Base-by-base conservation (phyloP, 1,140 invertebrate genomes). In the Zeugodacus cucurbitae region DNA sequence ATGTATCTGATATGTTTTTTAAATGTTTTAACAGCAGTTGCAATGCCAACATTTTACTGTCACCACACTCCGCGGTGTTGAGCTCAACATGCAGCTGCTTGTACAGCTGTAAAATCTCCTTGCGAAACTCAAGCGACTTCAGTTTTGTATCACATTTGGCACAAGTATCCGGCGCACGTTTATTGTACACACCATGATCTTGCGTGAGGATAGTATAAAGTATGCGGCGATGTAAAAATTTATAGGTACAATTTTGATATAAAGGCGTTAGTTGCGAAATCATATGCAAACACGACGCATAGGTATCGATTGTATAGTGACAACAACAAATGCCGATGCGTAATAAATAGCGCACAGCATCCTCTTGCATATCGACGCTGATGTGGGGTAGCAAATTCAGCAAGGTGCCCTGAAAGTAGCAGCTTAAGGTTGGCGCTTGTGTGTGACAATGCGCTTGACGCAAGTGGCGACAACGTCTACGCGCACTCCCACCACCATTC, bases 181-280 rank as follows among this genome's bases (percentile, higher is more conserved):
- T 1, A 89, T 37, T 29, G 58, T 54, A 11, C 34, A 8, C 14
- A 54, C 22, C 29, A n/a, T 82, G 32, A 17, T 59, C 62, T 37
- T 59, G 89, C 26, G 90, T 87, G 34, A 93, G 93, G 22, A 93
- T 90, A 0, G 92, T 91, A 70, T 91, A 88, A 22, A 93, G 82
- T 34, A 93, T 89, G 14, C 91, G 91, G 34, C 91, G 90, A 41
- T 93, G 90, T 0, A 93, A 78, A 87, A 93, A 93, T 41, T 93
- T 93, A 32, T 93, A 93, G 41, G 90, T 90, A 22, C 89, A 91
- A 67, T 92, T 93, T n/a, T 91, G 92, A 88, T 91, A 92, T 22
- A 90, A 89, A 48, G 89, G 89, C 2, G 88, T 86, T 1, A 92
- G 82, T 20, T 86, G 89, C 0, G 88, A 89, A 29, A 90, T 90